Evolutionary conservation across 2,888 invertebrate genomes (phyloP), one percentile per base, ranked within the genome.

Genomic region (Protonemura montana): DNA sequence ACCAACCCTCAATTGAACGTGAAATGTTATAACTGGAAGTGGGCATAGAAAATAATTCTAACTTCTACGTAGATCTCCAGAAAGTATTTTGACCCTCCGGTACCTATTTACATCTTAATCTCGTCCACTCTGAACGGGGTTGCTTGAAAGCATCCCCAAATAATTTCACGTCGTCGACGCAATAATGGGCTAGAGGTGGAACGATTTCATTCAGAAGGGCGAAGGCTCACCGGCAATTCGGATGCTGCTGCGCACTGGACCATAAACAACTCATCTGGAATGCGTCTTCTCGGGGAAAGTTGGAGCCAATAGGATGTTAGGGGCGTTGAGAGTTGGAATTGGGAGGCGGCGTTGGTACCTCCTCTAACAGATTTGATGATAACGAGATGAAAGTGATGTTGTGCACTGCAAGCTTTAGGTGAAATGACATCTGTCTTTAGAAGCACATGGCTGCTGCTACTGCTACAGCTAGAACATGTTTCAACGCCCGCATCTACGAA

Each of bases 171-270:
- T 59, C 59, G 59, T 59, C 16, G 59, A 21, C 59, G 59, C 59
- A 59, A 59, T 10, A 59, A 7, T 1, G 35, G 81, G 81, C 30
- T 30, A 6, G 28, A 13, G 27, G 16, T 29, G 21, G 25, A 7
- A 21, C 78, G 26, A 2, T 81, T 30, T 81, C 28, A n/a, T 30
- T n/a, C 81, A 81, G 28, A 6, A 81, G 81, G 30, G 81, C 2
- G 78, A 1, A 78, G 5, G 26, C 78, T 26, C 78, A 78, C 13
- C n/a, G 21, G 59, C 59, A 59, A 21, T 78, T 26, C 7, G 81
- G 81, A 81, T 81, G 81, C 81, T 81, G 81, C 81, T 81, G 81
- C 81, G 81, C 81, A 81, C 26, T 81, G 81, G n/a, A 81, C 81
- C 81, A 81, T 78, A 26, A 78, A 78, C 81, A 7, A 29, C 81